Evolutionary conservation across 1,140 invertebrate genomes (phyloP).

Genomic region (Wiebesia pumilae): DNA sequence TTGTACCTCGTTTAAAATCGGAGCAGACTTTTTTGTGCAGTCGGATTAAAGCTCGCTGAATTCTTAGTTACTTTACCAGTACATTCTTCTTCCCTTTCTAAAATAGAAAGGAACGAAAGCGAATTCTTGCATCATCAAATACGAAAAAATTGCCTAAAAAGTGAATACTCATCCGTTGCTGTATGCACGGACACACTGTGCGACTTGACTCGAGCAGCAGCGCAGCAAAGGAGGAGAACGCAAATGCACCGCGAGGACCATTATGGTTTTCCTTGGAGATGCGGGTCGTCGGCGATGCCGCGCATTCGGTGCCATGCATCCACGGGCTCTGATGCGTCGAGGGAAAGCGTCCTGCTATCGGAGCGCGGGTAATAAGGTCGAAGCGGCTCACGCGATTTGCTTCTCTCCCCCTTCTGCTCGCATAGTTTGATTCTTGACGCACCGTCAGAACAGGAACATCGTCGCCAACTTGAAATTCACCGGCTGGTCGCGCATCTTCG

Average conservation of each 20-base stretch:
- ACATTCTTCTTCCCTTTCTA: too few species aligned
- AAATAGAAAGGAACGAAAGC: too few species aligned
- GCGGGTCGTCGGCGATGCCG: too few species aligned
- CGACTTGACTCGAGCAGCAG: neutral
- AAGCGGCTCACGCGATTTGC: neutral
- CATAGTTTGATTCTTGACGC: neutral
- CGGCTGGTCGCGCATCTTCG: too few species aligned
- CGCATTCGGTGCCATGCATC: too few species aligned
- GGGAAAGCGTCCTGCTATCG: neutral
- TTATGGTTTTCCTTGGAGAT: neutral
- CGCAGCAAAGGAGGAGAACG: neutral
- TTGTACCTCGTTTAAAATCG: too few species aligned
- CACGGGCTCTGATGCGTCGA: neutral
- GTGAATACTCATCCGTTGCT: neutral
- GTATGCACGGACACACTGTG: neutral
- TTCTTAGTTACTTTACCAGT: too few species aligned
- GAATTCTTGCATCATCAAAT: too few species aligned
- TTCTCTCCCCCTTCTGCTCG: neutral
- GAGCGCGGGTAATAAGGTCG: constrained; percentile 16
- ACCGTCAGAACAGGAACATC: neutral
- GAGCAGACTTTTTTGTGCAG: too few species aligned
- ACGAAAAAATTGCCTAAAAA: neutral
- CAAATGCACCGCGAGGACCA: neutral
- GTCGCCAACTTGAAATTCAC: neutral
- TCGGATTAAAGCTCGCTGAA: too few species aligned